Percentiles rank a stretch among this genome's conserved stretches.
Evolutionary conservation across 2,888 invertebrate species (phyloP).

Genomic region (Coelopa pilipes): DNA sequence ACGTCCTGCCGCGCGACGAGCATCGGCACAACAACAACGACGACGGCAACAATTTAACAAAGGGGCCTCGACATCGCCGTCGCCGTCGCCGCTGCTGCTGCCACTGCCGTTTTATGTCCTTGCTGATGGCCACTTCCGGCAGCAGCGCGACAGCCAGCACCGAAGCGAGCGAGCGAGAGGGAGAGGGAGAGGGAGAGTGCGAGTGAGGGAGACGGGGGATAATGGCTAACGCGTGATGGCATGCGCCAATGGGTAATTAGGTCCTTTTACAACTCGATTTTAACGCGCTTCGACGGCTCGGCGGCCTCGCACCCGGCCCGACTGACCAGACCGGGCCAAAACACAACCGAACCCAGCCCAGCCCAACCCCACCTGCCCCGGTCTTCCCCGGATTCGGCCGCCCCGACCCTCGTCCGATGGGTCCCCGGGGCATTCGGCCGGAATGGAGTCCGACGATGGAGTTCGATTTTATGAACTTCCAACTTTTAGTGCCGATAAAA

Average conservation of each 20-base stretch:
- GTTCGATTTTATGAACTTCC: not conserved
- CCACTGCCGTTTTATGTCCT: not conserved
- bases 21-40: not conserved
- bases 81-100: not conserved
- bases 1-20: slow-evolving; percentile 9
- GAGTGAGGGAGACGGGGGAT: not conserved
- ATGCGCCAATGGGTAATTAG: slow-evolving; percentile 24
- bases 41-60: not conserved
- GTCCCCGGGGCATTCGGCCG: not conserved
- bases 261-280: slow-evolving; percentile 11
- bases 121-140: slow-evolving; percentile 25
- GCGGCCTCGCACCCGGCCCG: not conserved
- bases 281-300: not conserved
- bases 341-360: too few species aligned
- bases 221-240: slow-evolving; percentile 14
- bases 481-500: slow-evolving; percentile 1
- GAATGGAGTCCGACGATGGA: not conserved
- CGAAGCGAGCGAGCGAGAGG: not conserved
- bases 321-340: too few species aligned
- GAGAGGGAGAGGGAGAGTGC: too few species aligned
- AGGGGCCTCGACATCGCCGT: not conserved
- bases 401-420: not conserved
- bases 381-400: too few species aligned
- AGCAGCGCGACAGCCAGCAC: not conserved
- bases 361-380: too few species aligned